These are phyloP conservation scores for Nomada hirtipes DNA, from an alignment of 2,888 invertebrate species.

Conservation along the genomic window DNA sequence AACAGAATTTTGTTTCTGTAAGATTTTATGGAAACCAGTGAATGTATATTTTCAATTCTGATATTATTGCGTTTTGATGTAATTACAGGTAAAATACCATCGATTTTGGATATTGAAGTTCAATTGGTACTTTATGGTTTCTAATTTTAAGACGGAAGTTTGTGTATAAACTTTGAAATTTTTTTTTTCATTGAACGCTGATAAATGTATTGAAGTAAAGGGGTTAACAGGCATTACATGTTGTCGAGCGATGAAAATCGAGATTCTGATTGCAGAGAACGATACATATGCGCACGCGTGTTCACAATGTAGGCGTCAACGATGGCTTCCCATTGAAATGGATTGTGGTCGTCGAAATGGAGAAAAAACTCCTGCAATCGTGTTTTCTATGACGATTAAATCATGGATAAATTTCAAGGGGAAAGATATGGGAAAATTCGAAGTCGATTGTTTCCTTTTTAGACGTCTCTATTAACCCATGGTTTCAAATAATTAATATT, in stretches of 20 bases:
- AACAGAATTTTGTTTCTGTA: no score
- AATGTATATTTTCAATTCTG: no score
- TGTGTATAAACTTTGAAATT: no score
- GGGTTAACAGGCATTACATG: neutral
- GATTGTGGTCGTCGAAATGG: conserved; percentile 18
- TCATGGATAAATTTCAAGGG: no score
- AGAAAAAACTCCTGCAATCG: neutral
- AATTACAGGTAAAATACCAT: no score
- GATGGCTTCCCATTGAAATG: conserved; percentile 63
- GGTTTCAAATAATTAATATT: neutral
- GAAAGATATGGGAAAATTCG: neutral
- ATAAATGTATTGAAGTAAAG: neutral
- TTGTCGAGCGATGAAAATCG: conserved; percentile 26
- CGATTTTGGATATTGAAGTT: no score
- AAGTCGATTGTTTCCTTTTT: no score
- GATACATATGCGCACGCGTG: conserved; percentile 41
- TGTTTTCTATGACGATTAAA: neutral
- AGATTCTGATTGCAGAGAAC: conserved; percentile 36
- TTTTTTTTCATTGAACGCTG: neutral
- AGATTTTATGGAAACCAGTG: no score
- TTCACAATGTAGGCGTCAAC: conserved; percentile 69
- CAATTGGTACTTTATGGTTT: no score
- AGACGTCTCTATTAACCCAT: neutral
- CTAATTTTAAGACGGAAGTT: no score
- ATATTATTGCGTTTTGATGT: no score